These are phyloP conservation scores for Cydia splendana DNA, from an alignment of 1,140 invertebrate species.

Conservation along the genomic window DNA sequence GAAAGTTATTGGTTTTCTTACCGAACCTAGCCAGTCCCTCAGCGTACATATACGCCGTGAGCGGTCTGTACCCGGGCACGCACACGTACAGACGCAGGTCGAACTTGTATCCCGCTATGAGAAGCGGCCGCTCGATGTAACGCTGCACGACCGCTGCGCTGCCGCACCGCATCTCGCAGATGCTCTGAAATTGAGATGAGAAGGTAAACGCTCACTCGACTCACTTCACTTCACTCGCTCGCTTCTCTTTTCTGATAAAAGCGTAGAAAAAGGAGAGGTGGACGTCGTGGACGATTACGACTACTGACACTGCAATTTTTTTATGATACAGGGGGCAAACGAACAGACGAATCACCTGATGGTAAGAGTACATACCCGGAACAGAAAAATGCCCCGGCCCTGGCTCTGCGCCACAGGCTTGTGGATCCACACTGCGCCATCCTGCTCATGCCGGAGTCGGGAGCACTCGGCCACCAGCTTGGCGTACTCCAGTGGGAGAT, in stretches of 20 bases:
- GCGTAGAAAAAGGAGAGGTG: too few relatives aligned
- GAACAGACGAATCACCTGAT: too few relatives aligned
- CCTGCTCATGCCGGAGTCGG: conserved; percentile 63
- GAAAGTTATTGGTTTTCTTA: conserved; percentile 37
- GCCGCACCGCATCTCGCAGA: conserved; percentile 87
- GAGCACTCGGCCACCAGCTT: conserved; percentile 90
- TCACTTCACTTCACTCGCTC: too few relatives aligned
- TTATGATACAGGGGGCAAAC: too few relatives aligned
- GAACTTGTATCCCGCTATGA: conserved; percentile 91
- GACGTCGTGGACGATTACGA: too few relatives aligned
- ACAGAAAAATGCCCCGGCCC: conserved; percentile 90
- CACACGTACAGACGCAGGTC: conserved; percentile 90
- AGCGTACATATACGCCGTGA: conserved; percentile 88
- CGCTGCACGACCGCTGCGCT: conserved; percentile 88
- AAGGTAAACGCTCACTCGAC: too few relatives aligned
- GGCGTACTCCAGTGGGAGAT: conserved; percentile 91
- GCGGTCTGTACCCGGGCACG: conserved; percentile 87
- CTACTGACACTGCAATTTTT: too few relatives aligned
- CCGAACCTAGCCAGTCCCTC: conserved; percentile 87
- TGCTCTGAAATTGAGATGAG: conserved; percentile 80
- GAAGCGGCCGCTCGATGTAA: conserved; percentile 88
- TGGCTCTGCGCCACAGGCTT: conserved; percentile 92
- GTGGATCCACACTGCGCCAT: conserved; percentile 88
- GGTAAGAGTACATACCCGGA: conserved; percentile 80
- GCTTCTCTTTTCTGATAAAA: too few relatives aligned